phyloP scores from a whole-genome alignment of 1,140 invertebrate genomes.

The Notospermus geniculatus region DNA sequence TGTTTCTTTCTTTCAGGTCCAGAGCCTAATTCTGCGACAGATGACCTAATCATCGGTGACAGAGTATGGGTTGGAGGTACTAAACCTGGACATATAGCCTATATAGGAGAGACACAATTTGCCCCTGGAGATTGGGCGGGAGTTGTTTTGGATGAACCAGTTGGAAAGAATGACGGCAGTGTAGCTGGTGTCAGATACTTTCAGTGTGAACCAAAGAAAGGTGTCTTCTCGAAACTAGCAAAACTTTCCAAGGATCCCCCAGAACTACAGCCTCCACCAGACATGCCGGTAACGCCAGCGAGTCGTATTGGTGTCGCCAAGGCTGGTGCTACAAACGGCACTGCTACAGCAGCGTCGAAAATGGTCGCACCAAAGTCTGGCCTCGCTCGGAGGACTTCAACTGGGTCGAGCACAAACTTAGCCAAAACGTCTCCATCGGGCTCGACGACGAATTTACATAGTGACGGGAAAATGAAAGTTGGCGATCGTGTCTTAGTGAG shows the following conservation, averaged over 20 bases:
- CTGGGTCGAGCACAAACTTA: conserved; percentile 32
- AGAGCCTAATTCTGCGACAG: conserved; percentile 32
- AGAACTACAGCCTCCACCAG: conserved; percentile 16
- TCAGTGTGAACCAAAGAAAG: conserved; percentile 89
- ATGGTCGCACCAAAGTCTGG: conserved; percentile 15
- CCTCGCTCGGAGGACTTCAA: conserved; percentile 18
- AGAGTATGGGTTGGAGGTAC: conserved; percentile 91
- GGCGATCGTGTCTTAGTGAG: conserved; percentile 90
- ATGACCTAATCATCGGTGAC: conserved; percentile 92
- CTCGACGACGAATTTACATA: conserved; percentile 12
- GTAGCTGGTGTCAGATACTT: conserved; percentile 58
- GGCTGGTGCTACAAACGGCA: neutral
- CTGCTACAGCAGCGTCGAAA: conserved; percentile 5
- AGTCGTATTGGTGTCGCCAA: neutral
- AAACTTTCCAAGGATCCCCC: conserved; percentile 76
- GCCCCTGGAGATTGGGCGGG: conserved; percentile 56
- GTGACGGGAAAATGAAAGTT: conserved; percentile 61
- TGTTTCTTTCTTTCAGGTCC: conserved; percentile 29
- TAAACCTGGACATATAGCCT: conserved; percentile 93
- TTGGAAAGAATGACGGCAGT: conserved; percentile 59
- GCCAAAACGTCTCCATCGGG: conserved; percentile 28
- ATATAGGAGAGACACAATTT: conserved; percentile 86
- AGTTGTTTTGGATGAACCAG: conserved; percentile 51
- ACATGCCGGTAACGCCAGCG: neutral
- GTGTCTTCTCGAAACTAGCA: conserved; percentile 88